These are phyloP conservation scores for Rhabdomys dilectus DNA, from an alignment of 2,113 vertebrate species.

Conservation along the genomic window DNA sequence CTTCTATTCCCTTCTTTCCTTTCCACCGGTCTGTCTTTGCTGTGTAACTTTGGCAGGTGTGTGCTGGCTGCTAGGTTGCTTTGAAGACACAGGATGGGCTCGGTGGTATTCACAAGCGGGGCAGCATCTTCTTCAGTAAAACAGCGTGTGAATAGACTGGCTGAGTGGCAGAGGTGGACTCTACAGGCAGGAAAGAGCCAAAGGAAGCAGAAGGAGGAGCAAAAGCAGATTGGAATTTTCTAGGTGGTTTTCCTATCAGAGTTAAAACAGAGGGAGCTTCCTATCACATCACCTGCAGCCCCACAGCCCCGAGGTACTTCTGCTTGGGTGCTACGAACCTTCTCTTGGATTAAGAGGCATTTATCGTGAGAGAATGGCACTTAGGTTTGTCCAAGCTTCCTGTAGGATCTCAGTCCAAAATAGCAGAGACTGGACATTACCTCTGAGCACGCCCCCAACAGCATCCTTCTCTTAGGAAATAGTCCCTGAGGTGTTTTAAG, in stretches of 20 bases:
- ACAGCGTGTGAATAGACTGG: not conserved
- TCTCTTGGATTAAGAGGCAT: not conserved
- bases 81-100: too few relatives aligned
- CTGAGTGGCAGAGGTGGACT: not conserved
- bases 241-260: not conserved
- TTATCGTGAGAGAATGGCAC: not conserved
- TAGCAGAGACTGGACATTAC: not conserved
- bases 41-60: not conserved
- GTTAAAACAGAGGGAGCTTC: not conserved
- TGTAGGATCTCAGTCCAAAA: not conserved
- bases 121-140: not conserved
- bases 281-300: not conserved
- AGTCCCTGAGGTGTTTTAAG: not conserved
- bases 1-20: too few relatives aligned
- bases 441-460: not conserved
- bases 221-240: not conserved
- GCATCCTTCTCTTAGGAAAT: not conserved
- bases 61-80: not conserved
- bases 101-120: too few relatives aligned
- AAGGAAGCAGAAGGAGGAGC: not conserved
- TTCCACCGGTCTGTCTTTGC: not conserved
- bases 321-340: not conserved
- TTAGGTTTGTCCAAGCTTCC: not conserved
- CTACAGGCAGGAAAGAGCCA: not conserved
- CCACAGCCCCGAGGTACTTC: not conserved